Conservation (phyloP, 1,140 invertebrate species). For the Apis cerana region DNA sequence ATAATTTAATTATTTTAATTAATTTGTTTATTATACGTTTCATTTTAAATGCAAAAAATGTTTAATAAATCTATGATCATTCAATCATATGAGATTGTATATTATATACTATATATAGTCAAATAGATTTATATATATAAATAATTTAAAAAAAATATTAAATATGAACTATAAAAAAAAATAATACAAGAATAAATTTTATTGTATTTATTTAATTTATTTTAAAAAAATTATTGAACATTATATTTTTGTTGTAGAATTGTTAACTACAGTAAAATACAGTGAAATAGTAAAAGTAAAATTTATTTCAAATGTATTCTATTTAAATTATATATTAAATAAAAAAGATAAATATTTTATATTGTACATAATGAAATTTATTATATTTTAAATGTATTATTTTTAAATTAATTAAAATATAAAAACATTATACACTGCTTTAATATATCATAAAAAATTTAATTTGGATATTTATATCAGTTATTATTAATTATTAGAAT, state of each 20-base stretch:
- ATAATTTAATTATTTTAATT: not conserved
- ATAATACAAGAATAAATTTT: not conserved
- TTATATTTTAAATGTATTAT: not conserved
- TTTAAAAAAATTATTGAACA: not conserved
- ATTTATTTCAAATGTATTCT: too few relatives aligned
- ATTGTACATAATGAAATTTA: not conserved
- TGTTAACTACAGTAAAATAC: constrained; percentile 22
- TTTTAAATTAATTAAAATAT: not conserved
- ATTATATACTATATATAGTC: not conserved
- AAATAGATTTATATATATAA: constrained; percentile 25
- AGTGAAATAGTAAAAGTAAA: not conserved
- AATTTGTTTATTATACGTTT: not conserved
- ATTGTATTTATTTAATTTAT: not conserved
- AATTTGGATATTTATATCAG: not conserved
- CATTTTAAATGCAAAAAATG: not conserved
- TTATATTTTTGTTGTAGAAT: constrained; percentile 20
- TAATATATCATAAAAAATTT: not conserved
- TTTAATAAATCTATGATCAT: not conserved
- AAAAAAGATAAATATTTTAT: not conserved
- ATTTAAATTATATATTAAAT: too few relatives aligned
- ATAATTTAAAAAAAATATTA: not conserved
- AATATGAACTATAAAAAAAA: constrained; percentile 22
- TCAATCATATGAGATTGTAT: not conserved
- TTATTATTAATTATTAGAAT: constrained; percentile 29
- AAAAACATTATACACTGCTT: not conserved